A percentile compares a stretch with the other conserved stretches of the same genome.
phyloP scores from a whole-genome alignment of 2,113 vertebrate species.

The Psophia crepitans region DNA sequence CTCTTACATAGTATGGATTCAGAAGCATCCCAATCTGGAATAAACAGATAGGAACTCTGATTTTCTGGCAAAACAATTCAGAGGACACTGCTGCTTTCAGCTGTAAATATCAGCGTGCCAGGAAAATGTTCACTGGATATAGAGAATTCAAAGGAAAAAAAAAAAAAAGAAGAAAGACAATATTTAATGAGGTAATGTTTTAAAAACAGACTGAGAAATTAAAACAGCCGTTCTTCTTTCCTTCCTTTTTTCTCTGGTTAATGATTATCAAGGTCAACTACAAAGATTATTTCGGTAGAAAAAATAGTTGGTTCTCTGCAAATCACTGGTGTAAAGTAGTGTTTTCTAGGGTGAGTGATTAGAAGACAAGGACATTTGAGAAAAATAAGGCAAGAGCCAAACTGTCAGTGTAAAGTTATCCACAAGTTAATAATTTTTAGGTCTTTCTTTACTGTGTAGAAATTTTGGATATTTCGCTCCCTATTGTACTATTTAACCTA shows the following conservation, averaged over 20 bases:
- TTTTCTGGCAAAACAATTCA: not conserved
- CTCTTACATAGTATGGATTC: not conserved
- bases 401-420: not conserved
- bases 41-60: not conserved
- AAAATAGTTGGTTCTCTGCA: not conserved
- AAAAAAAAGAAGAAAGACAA: not conserved
- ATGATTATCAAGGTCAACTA: not conserved
- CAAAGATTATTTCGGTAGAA: not conserved
- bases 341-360: not conserved
- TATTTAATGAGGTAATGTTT: not conserved
- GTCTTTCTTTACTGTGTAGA: not conserved
- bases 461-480: not conserved
- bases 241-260: not conserved
- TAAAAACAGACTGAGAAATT: not conserved
- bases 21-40: not conserved
- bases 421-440: not conserved
- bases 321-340: not conserved
- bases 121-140: not conserved
- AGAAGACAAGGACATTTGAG: not conserved
- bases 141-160: not conserved
- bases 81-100: not conserved
- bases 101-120: not conserved
- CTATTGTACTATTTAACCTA: not conserved
- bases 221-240: not conserved
- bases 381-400: not conserved